Evolutionary conservation across 1,140 invertebrate species (phyloP), one percentile per base, ranked within the genome.

Genomic region (Cephus cinctus): DNA sequence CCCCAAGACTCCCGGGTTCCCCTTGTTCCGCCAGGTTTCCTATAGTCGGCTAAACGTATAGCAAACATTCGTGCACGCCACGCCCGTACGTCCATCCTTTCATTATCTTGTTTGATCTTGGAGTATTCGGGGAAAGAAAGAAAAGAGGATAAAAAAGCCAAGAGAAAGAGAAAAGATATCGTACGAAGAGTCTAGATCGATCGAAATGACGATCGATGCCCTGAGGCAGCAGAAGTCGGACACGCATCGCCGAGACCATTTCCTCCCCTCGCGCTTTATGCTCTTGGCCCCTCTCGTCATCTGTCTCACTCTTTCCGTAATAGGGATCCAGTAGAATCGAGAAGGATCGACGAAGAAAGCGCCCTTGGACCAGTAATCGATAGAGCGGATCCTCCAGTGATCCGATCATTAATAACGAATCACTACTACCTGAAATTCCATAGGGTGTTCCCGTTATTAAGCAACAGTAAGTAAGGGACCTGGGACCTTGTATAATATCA

Each of bases 341-440:
- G n/a, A n/a, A n/a, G n/a, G n/a, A n/a, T n/a, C n/a, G n/a, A n/a
- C n/a, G n/a, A n/a, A n/a, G n/a, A n/a, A n/a, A n/a, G n/a, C n/a
- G n/a, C n/a, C n/a, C n/a, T n/a, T n/a, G n/a, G n/a, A n/a, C n/a
- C n/a, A n/a, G n/a, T n/a, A n/a, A n/a, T 50, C 47, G 43, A 54
- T 59, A 48, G 57, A 56, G 56, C 60, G 43, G 54, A 59, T 57
- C 52, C 45, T 46, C 32, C 42, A 48, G 43, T 61, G 55, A 52
- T 40, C 46, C 54, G 57, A 62, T 67, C 64, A 63, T 69, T 65
- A 72, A 72, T 70, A 72, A 70, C 62, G 53, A 49, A 54, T 57
- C 44, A 58, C 53, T 55, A 63, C 55, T 43, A 54, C 51, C 61
- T 61, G 56, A 69, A 70, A 69, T 71, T 66, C 57, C 63, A 57